Evolutionary conservation across 2,113 vertebrate species (phyloP), one percentile per base, ranked within the genome.

Genomic region (Limanda limanda): DNA sequence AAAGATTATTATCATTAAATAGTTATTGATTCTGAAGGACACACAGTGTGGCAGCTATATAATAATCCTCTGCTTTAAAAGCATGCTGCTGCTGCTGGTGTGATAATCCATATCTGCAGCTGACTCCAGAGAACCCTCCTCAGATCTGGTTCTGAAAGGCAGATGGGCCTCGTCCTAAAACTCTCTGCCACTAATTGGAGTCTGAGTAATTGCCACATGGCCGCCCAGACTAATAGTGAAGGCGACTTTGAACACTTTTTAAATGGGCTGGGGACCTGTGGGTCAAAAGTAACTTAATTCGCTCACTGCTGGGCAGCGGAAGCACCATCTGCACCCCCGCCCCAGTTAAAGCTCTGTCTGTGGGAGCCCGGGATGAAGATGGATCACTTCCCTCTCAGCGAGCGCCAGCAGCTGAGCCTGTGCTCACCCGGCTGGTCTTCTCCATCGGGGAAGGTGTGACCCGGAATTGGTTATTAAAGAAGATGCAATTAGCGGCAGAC

Each of bases 221-320:
- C 68, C 71, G 35, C 69, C 65, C 79, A 31, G 74, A 75, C 82
- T 78, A 83, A 82, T 71, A 75, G 74, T 20, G 5, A 63, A 2
- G 71, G 45, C 35, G 67, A 54, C 81, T 86, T 68, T 76, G 81
- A 88, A 82, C 74, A 84, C 81, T 82, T 73, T 35, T 85, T 74
- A 83, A 75, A 68, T 76, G 3, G 68, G 69, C 51, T 31, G 57
- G 68, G 75, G 81, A 83, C 84, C 83, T 54, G 70, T 12, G 79
- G 91, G 91, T 93, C 91, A 91, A 37, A 71, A 73, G 72, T 94
- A 94, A 94, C 91, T 92, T 79, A 84, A 94, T 94, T 91, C 42
- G 6, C 71, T 68, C 54, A 57, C 84, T 71, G 89, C 84, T 68
- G 74, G 69, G 67, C 83, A 75, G 85, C 57, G 84, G 88, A 87